These are phyloP conservation scores for Hoplostethus atlanticus DNA, from an alignment of 2,797 vertebrate species.

Conservation along the genomic window DNA sequence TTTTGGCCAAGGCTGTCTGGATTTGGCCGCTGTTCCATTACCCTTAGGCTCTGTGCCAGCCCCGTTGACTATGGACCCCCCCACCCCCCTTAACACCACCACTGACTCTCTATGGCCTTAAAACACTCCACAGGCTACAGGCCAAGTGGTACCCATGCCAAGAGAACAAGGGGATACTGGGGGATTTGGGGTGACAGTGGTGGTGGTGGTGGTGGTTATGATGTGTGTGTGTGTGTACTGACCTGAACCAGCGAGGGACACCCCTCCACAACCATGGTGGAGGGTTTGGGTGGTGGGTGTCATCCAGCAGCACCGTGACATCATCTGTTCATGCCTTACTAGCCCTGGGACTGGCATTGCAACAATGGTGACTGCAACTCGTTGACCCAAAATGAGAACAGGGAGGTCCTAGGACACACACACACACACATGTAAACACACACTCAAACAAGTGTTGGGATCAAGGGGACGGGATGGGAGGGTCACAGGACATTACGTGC, in stretches of 20 bases:
- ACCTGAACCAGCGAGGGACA: neutral
- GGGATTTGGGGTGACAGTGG: no score
- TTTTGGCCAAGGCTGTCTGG: no score
- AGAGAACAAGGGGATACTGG: no score
- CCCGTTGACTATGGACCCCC: no score
- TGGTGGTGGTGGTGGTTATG: no score
- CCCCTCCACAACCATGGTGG: neutral
- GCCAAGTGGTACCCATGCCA: no score
- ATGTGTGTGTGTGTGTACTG: neutral
- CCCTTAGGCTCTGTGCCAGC: no score
- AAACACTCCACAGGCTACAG: no score
- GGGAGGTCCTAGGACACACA: neutral
- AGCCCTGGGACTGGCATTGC: conserved; percentile 10
- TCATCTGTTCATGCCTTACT: conserved; percentile 29
- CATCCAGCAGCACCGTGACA: conserved; percentile 29
- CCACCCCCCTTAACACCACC: no score
- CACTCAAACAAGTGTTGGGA: neutral
- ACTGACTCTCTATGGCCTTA: no score
- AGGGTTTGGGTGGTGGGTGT: conserved; percentile 4
- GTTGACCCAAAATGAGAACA: conserved; percentile 12
- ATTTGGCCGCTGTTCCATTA: no score
- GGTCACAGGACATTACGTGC: neutral
- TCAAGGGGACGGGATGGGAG: neutral
- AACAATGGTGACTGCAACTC: conserved; percentile 17
- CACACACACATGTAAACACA: no score